Evolutionary conservation across 2,797 vertebrate genomes (phyloP).

Genomic region (Bucorvus abyssinicus): DNA sequence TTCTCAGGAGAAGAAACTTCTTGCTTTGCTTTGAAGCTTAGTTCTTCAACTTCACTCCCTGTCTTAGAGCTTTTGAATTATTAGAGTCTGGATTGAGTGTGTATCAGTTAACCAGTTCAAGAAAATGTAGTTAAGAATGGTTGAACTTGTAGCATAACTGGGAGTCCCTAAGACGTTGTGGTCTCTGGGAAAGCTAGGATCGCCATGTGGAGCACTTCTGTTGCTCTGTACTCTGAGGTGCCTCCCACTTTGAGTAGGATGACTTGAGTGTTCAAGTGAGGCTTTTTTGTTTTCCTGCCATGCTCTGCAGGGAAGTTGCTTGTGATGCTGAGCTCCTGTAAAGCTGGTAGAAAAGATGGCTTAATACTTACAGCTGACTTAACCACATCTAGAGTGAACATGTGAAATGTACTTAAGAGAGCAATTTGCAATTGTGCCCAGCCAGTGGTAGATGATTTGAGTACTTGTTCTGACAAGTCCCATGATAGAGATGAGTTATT

Average conservation of each 20-base stretch:
- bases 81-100: not conserved
- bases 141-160: not conserved
- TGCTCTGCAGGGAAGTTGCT: not conserved
- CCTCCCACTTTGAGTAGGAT: not conserved
- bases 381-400: not conserved
- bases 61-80: not conserved
- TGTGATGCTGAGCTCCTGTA: not conserved
- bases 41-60: not conserved
- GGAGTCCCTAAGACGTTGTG: not conserved
- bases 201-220: not conserved
- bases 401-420: not conserved
- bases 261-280: not conserved
- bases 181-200: not conserved
- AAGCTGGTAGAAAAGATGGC: not conserved
- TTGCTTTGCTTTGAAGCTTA: not conserved
- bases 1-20: not conserved
- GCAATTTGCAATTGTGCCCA: not conserved
- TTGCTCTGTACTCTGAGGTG: not conserved
- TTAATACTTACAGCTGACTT: not conserved
- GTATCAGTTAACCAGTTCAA: not conserved
- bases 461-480: constrained; percentile 6
- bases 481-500: not conserved
- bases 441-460: not conserved
- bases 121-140: not conserved
- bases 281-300: not conserved